phyloP scores from a whole-genome alignment of 2,797 vertebrate genomes.

The Selene dorsalis region DNA sequence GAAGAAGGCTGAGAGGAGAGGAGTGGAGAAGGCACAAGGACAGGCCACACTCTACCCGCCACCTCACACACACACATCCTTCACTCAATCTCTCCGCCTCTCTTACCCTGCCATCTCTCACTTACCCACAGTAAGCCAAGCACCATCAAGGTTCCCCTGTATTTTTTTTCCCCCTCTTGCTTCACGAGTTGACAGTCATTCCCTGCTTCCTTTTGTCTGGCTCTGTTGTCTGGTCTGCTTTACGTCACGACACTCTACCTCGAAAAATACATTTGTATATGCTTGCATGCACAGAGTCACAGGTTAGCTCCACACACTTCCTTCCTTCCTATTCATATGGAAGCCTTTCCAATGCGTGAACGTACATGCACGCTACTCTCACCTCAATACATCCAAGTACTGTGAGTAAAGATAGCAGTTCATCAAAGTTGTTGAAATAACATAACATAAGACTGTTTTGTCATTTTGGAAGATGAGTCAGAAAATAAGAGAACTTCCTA shows the following conservation, averaged over 20 bases:
- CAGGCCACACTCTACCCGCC: conserved; percentile 63
- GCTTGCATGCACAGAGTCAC: conserved; percentile 51
- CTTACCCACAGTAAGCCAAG: conserved; percentile 53
- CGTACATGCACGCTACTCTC: conserved; percentile 39
- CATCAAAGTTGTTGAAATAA: conserved; percentile 31
- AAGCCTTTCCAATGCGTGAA: conserved; percentile 25
- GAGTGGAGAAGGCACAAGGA: conserved; percentile 83
- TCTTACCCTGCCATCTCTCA: conserved; percentile 45
- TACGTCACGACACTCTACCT: conserved; percentile 63
- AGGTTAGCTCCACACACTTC: conserved; percentile 51
- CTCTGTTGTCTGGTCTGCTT: conserved; percentile 70
- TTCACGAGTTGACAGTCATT: conserved; percentile 61
- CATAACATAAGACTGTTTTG: neutral
- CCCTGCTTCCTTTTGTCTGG: conserved; percentile 55
- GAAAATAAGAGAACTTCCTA: neutral
- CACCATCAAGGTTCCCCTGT: conserved; percentile 68
- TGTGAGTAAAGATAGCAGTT: conserved; percentile 16
- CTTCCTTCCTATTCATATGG: conserved; percentile 36
- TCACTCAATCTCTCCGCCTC: conserved; percentile 69
- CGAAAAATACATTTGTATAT: conserved; percentile 66
- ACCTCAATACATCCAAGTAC: conserved; percentile 47
- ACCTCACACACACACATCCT: conserved; percentile 35
- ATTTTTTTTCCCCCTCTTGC: conserved; percentile 22
- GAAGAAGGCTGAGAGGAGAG: conserved; percentile 70
- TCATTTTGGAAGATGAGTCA: neutral